A percentile compares a stretch with the other conserved stretches of the same genome.
Evolutionary conservation across 2,888 invertebrate species (phyloP).

Genomic region (Drosophila cognata): DNA sequence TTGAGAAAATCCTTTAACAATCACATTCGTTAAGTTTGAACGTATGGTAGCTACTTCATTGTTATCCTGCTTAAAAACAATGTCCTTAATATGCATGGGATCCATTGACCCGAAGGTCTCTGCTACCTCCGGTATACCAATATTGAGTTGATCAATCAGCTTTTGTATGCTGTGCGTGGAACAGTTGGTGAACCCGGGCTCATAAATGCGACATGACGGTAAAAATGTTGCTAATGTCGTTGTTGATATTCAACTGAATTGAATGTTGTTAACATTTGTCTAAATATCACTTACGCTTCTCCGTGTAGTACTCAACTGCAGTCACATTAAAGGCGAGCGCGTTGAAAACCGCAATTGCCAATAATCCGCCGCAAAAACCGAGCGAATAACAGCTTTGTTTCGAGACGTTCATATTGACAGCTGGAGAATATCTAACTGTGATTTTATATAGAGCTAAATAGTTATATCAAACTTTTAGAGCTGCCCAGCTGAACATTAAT

Average conservation of each 20-base stretch:
- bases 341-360: constrained; percentile 41
- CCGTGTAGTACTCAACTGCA: constrained; percentile 64
- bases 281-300: constrained; percentile 68
- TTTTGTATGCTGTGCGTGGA: constrained; percentile 87
- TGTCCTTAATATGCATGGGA: constrained; percentile 88
- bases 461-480: constrained; percentile 22
- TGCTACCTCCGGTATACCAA: constrained; percentile 78
- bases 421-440: constrained; percentile 27
- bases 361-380: constrained; percentile 33
- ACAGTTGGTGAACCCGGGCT: constrained; percentile 88
- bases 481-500: constrained; percentile 22
- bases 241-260: background rate
- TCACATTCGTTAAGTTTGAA: constrained; percentile 88
- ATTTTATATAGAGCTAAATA: constrained; percentile 18
- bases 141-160: constrained; percentile 87
- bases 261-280: background rate
- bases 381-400: constrained; percentile 13
- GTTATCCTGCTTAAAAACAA: constrained; percentile 89
- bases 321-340: constrained; percentile 19
- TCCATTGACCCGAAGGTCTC: constrained; percentile 87
- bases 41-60: constrained; percentile 90
- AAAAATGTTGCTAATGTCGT: background rate
- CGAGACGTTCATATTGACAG: constrained; percentile 41
- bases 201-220: constrained; percentile 87
- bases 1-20: constrained; percentile 88